Percentiles rank a stretch among this genome's conserved stretches.
Evolutionary conservation across 2,888 invertebrate genomes (phyloP).

Genomic region (Pandemis cinnamomeana): DNA sequence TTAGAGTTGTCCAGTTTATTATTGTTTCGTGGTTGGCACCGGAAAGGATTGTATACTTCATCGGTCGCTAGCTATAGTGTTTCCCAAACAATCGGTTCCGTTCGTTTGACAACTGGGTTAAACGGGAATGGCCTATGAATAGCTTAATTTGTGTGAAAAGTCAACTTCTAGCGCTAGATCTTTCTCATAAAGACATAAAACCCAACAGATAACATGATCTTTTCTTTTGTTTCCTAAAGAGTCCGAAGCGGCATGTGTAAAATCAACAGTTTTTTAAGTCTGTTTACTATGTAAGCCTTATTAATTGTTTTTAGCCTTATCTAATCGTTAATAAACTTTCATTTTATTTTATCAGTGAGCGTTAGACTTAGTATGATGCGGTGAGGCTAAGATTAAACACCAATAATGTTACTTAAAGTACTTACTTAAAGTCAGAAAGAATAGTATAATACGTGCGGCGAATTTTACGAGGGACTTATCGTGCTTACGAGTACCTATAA

Average conservation of each 20-base stretch:
- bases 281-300: no score
- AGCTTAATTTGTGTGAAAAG: background rate
- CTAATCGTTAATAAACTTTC: background rate
- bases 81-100: conserved; percentile 19
- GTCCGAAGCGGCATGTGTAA: no score
- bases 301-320: background rate
- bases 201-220: background rate
- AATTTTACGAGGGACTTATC: no score
- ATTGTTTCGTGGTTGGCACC: background rate
- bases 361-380: background rate
- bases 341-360: background rate
- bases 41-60: conserved; percentile 20
- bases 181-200: background rate
- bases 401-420: background rate
- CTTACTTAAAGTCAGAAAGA: background rate
- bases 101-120: conserved; percentile 31
- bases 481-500: no score
- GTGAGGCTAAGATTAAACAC: background rate
- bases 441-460: background rate
- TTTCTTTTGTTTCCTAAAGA: no score
- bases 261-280: no score
- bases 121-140: conserved; percentile 12
- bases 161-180: background rate
- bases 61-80: conserved; percentile 16
- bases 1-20: background rate